A percentile compares a stretch with the other conserved stretches of the same genome.
These are phyloP conservation scores for Lepisosteus osseus DNA, from an alignment of 2,113 vertebrate species.

Conservation along the genomic window DNA sequence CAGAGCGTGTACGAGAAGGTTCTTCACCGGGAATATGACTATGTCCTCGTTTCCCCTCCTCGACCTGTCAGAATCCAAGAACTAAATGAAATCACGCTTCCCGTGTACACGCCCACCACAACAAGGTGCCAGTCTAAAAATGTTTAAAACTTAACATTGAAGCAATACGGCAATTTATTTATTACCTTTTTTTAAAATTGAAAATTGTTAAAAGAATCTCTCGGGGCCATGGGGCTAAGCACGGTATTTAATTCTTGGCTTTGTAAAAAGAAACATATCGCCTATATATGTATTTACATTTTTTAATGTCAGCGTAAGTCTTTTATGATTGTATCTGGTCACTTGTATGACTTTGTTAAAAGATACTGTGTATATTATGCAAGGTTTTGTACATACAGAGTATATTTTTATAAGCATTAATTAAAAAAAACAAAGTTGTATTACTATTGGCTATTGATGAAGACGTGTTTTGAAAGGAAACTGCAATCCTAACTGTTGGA, in stretches of 20 bases:
- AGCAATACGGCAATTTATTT: not conserved
- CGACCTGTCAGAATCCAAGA: constrained; percentile 84
- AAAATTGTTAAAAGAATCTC: not conserved
- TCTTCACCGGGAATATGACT: constrained; percentile 86
- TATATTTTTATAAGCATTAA: constrained; percentile 64
- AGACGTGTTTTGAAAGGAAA: constrained; percentile 49
- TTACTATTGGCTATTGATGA: constrained; percentile 55
- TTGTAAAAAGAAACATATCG: constrained; percentile 30
- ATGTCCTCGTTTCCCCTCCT: constrained; percentile 79
- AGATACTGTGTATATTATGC: constrained; percentile 62
- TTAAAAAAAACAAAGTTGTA: constrained; percentile 37
- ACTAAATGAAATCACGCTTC: constrained; percentile 82
- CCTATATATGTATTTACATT: constrained; percentile 50
- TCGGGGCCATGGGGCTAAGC: not conserved
- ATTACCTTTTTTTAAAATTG: not conserved
- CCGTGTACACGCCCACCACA: constrained; percentile 79
- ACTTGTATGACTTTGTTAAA: constrained; percentile 49
- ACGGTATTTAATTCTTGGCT: constrained; percentile 26
- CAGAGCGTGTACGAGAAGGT: constrained; percentile 93
- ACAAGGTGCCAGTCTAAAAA: constrained; percentile 66
- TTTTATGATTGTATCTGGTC: constrained; percentile 65
- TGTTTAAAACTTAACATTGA: not conserved
- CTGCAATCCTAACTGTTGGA: constrained; percentile 48
- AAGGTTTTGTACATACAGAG: constrained; percentile 69
- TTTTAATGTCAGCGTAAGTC: constrained; percentile 41